Base-by-base conservation (phyloP, 2,797 vertebrate genomes). In the Acanthiza pusilla region DNA sequence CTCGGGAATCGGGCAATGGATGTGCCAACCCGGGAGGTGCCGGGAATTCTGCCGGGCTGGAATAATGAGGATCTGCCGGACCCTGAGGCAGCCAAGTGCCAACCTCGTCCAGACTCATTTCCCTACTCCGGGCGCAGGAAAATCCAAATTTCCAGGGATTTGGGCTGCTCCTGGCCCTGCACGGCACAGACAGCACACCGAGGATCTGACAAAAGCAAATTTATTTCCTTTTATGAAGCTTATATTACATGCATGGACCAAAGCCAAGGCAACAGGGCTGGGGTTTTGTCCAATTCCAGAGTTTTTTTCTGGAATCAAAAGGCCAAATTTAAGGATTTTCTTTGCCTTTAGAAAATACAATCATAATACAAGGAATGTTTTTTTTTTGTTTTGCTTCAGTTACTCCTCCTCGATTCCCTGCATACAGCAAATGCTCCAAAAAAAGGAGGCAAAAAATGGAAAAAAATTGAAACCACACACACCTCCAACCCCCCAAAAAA, bases 171-270 rank as follows among this genome's bases (percentile, higher is more conserved):
- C 38, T 13, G 12, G 38, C 38, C 38, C 6, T 11, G 78, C 10
- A 47, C 10, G 34, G 42, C 90, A 54, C 15, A 15, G 32, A 57
- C 54, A 82, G 45, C 38, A 58, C 73, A 73, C 51, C 4, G n/a
- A 22, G 95, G 74, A 95, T 96, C 90, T 98, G 98, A 98, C 95
- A 97, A 98, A 98, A 38, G 98, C 45, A 85, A 97, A 76, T 98
- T 98, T 98, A 99, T 99, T 99, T 98, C 97, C 97, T 98, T 98
- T 98, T 96, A 98, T 98, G 98, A 98, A 98, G 98, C 98, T 98
- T 98, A 93, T 98, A 97, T 98, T 98, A 98, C 99, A 99, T 98
- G 98, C 99, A 98, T 93, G 29, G 97, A 98, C 92, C 96, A 97
- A 98, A 93, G 98, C 92, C 86, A 96, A 96, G 88, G 97, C 92